Percentiles rank a stretch among this genome's conserved stretches.
phyloP scores from a whole-genome alignment of 2,797 vertebrate species.

The Labroides dimidiatus region DNA sequence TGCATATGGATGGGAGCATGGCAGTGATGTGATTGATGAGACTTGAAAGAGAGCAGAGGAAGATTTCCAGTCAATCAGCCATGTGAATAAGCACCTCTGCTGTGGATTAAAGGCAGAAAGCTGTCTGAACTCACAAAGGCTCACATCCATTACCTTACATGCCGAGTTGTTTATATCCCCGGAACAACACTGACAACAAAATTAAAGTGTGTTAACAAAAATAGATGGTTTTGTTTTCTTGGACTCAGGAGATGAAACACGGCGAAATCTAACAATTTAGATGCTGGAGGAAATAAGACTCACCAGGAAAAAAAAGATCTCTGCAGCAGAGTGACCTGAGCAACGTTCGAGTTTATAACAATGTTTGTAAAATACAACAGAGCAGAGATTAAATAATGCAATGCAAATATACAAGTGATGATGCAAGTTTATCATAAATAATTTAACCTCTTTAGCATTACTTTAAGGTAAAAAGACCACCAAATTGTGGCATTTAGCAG shows the following conservation, averaged over 20 bases:
- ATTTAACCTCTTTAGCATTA: not conserved
- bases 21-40: slow-evolving; percentile 76
- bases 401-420: not conserved
- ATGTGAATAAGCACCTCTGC: slow-evolving; percentile 66
- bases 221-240: slow-evolving; percentile 72
- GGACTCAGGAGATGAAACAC: slow-evolving; percentile 62
- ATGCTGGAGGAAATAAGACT: slow-evolving; percentile 36
- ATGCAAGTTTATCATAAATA: not conserved
- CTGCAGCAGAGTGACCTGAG: slow-evolving; percentile 42
- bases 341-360: slow-evolving; percentile 32
- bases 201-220: slow-evolving; percentile 78
- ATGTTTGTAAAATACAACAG: slow-evolving; percentile 29
- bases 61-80: slow-evolving; percentile 75
- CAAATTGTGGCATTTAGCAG: no score
- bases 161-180: slow-evolving; percentile 67
- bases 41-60: slow-evolving; percentile 71
- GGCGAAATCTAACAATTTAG: slow-evolving; percentile 51
- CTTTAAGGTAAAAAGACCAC: not conserved
- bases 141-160: slow-evolving; percentile 69
- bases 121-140: slow-evolving; percentile 75
- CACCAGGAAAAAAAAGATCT: slow-evolving; percentile 37
- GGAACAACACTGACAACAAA: slow-evolving; percentile 71
- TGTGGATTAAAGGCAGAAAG: slow-evolving; percentile 76
- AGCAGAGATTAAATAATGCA: not conserved
- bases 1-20: slow-evolving; percentile 56